These are phyloP conservation scores for Ryuthela nishihirai DNA, from an alignment of 2,888 invertebrate genomes.

Conservation along the genomic window DNA sequence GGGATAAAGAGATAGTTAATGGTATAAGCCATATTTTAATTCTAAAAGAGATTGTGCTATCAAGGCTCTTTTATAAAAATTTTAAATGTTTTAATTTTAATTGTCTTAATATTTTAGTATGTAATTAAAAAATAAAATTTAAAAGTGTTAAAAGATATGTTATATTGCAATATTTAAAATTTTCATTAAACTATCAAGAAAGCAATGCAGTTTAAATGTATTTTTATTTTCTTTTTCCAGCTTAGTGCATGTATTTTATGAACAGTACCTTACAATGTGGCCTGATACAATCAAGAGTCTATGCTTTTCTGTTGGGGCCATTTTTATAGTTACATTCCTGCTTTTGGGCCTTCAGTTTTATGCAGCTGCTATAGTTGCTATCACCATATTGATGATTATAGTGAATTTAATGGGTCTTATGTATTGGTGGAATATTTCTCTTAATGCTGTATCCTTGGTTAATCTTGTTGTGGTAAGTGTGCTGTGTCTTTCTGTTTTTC, in stretches of 20 bases:
- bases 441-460: constrained; percentile 58
- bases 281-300: constrained; percentile 53
- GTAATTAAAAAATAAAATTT: not conserved
- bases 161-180: not conserved
- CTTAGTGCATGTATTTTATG: constrained; percentile 57
- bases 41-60: no score
- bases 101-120: no score
- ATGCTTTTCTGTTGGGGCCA: constrained; percentile 51
- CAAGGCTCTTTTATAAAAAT: no score
- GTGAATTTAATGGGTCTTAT: constrained; percentile 55
- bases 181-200: no score
- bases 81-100: no score
- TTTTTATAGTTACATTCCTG: constrained; percentile 52
- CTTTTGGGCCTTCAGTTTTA: constrained; percentile 55
- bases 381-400: constrained; percentile 54
- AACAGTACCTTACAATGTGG: constrained; percentile 56
- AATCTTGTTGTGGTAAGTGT: constrained; percentile 57
- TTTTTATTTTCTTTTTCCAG: constrained; percentile 46
- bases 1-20: no score
- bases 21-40: no score
- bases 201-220: no score
- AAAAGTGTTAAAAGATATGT: not conserved
- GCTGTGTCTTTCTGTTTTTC: not conserved
- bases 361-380: constrained; percentile 52
- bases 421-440: constrained; percentile 55